A percentile compares a stretch with the other conserved stretches of the same genome.
These are phyloP conservation scores for Ptychodera flava DNA, from an alignment of 35 echinoderm and acorn worm species.

Conservation along the genomic window DNA sequence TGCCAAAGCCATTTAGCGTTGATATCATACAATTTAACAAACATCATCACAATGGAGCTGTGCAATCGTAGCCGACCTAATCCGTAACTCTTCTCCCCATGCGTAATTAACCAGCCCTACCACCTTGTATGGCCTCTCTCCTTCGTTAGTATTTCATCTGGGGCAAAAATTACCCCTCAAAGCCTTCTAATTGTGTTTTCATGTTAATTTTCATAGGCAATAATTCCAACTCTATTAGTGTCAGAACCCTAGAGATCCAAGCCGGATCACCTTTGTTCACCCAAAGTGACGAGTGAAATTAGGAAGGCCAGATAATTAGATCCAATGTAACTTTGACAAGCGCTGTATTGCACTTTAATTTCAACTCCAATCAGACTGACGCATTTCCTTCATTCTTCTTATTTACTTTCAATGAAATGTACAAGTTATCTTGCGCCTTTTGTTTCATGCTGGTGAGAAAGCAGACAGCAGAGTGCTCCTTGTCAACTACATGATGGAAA, in stretches of 20 bases:
- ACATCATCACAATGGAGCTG: not conserved
- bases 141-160: not conserved
- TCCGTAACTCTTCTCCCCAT: not conserved
- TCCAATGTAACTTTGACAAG: not conserved
- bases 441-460: not conserved
- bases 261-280: not conserved
- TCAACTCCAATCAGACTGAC: not conserved
- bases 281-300: not conserved
- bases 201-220: slow-evolving; percentile 2
- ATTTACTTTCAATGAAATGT: not conserved
- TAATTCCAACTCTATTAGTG: not conserved
- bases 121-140: not conserved
- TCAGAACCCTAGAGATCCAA: not conserved
- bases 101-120: not conserved
- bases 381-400: slow-evolving; percentile 1
- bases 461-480: not conserved
- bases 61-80: not conserved
- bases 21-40: not conserved
- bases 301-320: not conserved
- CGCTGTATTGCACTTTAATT: not conserved
- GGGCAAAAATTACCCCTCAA: not conserved
- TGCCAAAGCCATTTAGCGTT: not conserved
- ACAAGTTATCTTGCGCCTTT: not conserved
- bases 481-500: not conserved
- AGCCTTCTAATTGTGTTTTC: not conserved